These are phyloP conservation scores for Lordiphosa andalusiaca DNA, from an alignment of 2,888 invertebrate species.

Conservation along the genomic window DNA sequence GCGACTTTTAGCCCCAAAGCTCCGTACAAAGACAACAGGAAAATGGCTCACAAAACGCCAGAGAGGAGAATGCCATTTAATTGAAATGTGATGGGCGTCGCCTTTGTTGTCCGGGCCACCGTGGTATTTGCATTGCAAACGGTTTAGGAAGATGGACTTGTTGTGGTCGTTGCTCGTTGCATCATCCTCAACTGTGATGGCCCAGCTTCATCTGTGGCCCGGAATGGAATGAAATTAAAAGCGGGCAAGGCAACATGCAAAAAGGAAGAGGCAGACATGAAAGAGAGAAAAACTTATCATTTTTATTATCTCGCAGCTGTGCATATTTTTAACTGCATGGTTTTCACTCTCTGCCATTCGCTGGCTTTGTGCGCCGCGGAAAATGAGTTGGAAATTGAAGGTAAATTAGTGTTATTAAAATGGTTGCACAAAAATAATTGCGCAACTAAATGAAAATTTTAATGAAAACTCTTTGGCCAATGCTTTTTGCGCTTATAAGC, in stretches of 20 bases:
- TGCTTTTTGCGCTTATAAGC: slow-evolving; percentile 23
- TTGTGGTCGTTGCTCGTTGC: slow-evolving; percentile 29
- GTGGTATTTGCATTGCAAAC: slow-evolving; percentile 40
- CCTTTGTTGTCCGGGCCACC: slow-evolving; percentile 16
- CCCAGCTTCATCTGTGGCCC: slow-evolving; percentile 15
- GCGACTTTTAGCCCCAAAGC: slow-evolving; percentile 13
- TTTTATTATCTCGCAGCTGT: slow-evolving; percentile 44
- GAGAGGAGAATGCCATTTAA: slow-evolving; percentile 51
- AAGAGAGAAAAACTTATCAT: slow-evolving; percentile 39
- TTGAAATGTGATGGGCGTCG: slow-evolving; percentile 61
- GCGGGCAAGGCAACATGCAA: slow-evolving; percentile 1
- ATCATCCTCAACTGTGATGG: slow-evolving; percentile 19
- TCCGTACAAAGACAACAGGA: slow-evolving; percentile 4
- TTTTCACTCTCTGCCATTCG: slow-evolving; percentile 12
- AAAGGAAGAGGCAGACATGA: not conserved
- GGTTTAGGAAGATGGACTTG: slow-evolving; percentile 21
- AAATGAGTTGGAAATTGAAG: slow-evolving; percentile 54
- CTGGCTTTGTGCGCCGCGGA: slow-evolving; percentile 31
- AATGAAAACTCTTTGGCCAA: slow-evolving; percentile 67
- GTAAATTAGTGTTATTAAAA: slow-evolving; percentile 76
- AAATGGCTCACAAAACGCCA: slow-evolving; percentile 12
- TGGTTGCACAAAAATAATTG: slow-evolving; percentile 67
- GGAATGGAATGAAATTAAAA: slow-evolving; percentile 48
- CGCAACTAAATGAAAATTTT: slow-evolving; percentile 69
- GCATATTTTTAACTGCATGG: slow-evolving; percentile 40